Percentiles rank a stretch among this genome's conserved stretches.
phyloP scores from a whole-genome alignment of 1,140 invertebrate species.

The Drosophila pallidifrons region DNA sequence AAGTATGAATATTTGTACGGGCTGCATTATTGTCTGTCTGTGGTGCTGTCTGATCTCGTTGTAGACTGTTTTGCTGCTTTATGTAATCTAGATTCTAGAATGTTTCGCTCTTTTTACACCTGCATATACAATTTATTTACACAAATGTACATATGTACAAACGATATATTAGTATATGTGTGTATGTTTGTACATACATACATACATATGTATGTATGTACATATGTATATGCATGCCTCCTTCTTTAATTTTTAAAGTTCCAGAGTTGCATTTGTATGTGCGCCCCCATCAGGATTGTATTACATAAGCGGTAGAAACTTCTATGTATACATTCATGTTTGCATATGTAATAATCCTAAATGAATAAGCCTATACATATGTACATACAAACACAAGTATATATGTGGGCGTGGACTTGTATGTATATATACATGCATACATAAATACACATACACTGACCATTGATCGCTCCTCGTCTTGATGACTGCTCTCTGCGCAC shows the following conservation, averaged over 20 bases:
- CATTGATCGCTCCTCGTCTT: conserved; percentile 15
- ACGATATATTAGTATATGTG: background rate
- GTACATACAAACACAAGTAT: background rate
- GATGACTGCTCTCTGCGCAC: conserved; percentile 29
- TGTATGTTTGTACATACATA: background rate
- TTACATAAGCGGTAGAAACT: conserved; percentile 67
- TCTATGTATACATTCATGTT: conserved; percentile 18
- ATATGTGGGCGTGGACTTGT: conserved; percentile 19
- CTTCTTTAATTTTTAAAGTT: background rate
- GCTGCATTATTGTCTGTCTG: conserved; percentile 51
- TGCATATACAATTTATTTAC: too few relatives aligned
- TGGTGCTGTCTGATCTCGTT: conserved; percentile 60
- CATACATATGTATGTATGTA: conserved; percentile 12
- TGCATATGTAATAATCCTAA: conserved; percentile 31
- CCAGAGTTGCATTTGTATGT: background rate
- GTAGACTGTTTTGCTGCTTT: conserved; percentile 50
- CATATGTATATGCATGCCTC: background rate
- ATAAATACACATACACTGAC: background rate
- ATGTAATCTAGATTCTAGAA: conserved; percentile 80
- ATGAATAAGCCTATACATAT: conserved; percentile 5
- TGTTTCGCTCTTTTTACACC: conserved; percentile 19
- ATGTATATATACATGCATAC: background rate
- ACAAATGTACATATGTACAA: conserved; percentile 9
- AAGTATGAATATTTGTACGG: conserved; percentile 44
- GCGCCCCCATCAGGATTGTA: conserved; percentile 65